These are phyloP conservation scores for Nephrotoma appendiculata DNA, from an alignment of 2,888 invertebrate genomes.

Conservation along the genomic window DNA sequence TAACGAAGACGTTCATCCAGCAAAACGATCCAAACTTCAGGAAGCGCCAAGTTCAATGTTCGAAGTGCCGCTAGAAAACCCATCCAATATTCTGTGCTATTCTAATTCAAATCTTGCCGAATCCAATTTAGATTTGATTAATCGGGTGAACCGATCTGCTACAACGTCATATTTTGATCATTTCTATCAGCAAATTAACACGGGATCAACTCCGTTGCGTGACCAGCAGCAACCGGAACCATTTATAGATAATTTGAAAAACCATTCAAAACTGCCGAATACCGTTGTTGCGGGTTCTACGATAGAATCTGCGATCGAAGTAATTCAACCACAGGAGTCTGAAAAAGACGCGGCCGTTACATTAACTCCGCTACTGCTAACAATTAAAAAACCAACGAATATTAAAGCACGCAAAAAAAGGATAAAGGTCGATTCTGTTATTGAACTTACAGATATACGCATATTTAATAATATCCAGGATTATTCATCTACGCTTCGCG, in stretches of 20 bases:
- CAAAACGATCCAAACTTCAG: background rate
- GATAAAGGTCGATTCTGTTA: background rate
- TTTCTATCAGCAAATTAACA: background rate
- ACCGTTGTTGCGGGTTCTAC: background rate
- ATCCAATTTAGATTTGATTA: background rate
- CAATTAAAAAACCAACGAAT: background rate
- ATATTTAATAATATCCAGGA: background rate
- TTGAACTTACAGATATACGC: background rate
- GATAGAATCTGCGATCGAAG: background rate
- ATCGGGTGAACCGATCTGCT: background rate
- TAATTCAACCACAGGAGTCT: background rate
- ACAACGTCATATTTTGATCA: background rate
- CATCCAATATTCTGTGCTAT: background rate
- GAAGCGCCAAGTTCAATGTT: background rate
- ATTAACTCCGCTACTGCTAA: background rate
- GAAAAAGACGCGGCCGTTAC: background rate
- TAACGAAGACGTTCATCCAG: background rate
- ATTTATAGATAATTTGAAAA: background rate
- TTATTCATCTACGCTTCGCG: background rate
- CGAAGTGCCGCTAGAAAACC: background rate
- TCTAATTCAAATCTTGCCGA: background rate
- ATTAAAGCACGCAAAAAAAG: background rate
- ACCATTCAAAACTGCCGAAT: background rate
- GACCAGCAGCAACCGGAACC: background rate
- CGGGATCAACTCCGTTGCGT: background rate